Conservation (phyloP, 64 coral and sea anemone genomes). For the Actinia equina region DNA sequence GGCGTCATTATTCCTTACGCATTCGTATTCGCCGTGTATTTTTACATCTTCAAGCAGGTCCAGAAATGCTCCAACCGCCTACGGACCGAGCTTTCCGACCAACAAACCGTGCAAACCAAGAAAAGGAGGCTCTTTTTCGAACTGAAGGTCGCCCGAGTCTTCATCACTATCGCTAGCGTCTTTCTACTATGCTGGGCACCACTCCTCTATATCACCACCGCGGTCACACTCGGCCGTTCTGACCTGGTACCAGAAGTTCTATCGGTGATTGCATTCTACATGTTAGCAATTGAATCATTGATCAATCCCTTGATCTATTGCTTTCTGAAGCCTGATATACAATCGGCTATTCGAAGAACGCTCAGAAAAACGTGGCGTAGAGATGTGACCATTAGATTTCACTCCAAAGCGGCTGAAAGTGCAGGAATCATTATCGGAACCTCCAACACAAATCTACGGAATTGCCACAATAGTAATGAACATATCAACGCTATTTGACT, state of each 20-base stretch:
- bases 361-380: conserved; percentile 13
- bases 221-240: not conserved
- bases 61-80: not conserved
- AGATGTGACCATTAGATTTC: not conserved
- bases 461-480: not conserved
- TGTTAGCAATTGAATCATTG: conserved; percentile 15
- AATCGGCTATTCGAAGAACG: conserved; percentile 22
- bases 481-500: not conserved
- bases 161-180: conserved; percentile 6
- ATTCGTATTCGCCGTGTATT: conserved; percentile 12
- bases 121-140: not conserved
- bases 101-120: not conserved
- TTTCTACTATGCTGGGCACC: conserved; percentile 42
- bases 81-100: not conserved
- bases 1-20: conserved; percentile 27
- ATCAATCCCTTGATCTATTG: conserved; percentile 50
- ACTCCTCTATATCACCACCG: conserved; percentile 47
- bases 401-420: not conserved
- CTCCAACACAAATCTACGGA: not conserved
- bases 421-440: not conserved
- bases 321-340: conserved; percentile 47
- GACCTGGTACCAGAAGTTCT: conserved; percentile 20
- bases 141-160: conserved; percentile 22
- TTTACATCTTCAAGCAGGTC: conserved; percentile 34
- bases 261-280: not conserved